Conservation (phyloP, 2,797 vertebrate species). For the Pelobates cultripes region DNA sequence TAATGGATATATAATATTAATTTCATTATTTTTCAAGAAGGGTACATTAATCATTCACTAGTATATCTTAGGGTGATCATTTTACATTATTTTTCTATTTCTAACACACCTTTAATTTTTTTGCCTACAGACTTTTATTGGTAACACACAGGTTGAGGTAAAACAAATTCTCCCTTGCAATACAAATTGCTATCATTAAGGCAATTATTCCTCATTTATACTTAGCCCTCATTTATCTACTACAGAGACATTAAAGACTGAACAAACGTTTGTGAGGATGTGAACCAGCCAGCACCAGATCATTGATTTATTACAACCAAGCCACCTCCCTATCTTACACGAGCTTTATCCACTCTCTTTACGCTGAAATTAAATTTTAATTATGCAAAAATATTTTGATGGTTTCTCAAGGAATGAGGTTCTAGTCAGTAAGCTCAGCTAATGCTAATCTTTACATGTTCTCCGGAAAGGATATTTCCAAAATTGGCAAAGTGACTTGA, state of each 20-base stretch:
- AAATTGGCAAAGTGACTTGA: slow-evolving; percentile 39
- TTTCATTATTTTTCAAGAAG: too few relatives aligned
- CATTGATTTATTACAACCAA: slow-evolving; percentile 24
- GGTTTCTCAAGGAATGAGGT: slow-evolving; percentile 21
- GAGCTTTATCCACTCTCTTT: slow-evolving; percentile 23
- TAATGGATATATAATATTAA: too few relatives aligned
- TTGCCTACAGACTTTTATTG: neutral
- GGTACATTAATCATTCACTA: too few relatives aligned
- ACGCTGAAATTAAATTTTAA: slow-evolving; percentile 33
- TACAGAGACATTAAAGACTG: slow-evolving; percentile 40
- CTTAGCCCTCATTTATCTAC: slow-evolving; percentile 27
- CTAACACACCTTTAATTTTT: neutral
- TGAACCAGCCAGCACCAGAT: slow-evolving; percentile 22
- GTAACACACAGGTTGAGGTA: neutral
- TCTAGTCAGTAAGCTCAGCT: slow-evolving; percentile 20
- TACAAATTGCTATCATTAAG: slow-evolving; percentile 39
- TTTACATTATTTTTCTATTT: too few relatives aligned
- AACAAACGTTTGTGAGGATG: slow-evolving; percentile 40
- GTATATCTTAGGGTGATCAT: too few relatives aligned
- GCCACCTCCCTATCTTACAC: slow-evolving; percentile 3
- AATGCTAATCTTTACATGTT: slow-evolving; percentile 22
- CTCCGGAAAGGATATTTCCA: slow-evolving; percentile 12
- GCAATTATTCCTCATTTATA: slow-evolving; percentile 42
- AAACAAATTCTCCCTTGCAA: slow-evolving; percentile 10
- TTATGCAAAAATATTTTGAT: slow-evolving; percentile 47